Conservation (phyloP, 2,797 vertebrate species). For the Darevskia mixta region DNA sequence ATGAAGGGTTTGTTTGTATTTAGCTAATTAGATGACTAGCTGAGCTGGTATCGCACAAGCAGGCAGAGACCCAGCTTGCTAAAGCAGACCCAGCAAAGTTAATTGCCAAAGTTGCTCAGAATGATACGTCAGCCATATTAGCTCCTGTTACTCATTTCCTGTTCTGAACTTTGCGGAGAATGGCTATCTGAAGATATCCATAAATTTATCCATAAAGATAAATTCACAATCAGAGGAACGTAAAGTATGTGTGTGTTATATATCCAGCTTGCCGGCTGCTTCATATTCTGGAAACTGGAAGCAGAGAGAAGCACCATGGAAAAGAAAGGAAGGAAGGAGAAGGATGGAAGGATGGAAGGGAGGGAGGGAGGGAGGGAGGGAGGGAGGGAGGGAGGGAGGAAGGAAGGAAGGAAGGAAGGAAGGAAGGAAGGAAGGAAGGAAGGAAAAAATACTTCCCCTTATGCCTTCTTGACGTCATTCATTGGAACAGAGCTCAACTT, state of each 20-base stretch:
- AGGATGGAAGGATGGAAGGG: background rate
- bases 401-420: background rate
- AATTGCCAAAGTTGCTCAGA: conserved; percentile 59
- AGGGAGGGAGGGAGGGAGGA: background rate
- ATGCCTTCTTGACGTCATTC: background rate
- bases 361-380: background rate
- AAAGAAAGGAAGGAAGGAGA: background rate
- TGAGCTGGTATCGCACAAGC: conserved; percentile 58
- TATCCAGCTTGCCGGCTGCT: background rate
- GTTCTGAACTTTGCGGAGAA: conserved; percentile 35
- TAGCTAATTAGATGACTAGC: conserved; percentile 79
- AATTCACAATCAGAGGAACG: conserved; percentile 2
- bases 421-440: background rate
- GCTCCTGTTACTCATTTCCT: background rate
- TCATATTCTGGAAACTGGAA: background rate
- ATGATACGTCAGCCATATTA: conserved; percentile 32
- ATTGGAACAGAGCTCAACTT: background rate
- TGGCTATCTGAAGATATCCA: background rate
- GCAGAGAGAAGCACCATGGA: background rate
- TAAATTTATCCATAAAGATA: no score
- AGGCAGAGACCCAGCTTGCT: conserved; percentile 67
- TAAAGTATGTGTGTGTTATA: background rate
- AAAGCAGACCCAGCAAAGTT: conserved; percentile 49
- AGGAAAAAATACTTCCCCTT: background rate
- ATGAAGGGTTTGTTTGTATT: conserved; percentile 80